Evolutionary conservation across 2,113 vertebrate genomes (phyloP).

Genomic region (Spea multiplicata): DNA sequence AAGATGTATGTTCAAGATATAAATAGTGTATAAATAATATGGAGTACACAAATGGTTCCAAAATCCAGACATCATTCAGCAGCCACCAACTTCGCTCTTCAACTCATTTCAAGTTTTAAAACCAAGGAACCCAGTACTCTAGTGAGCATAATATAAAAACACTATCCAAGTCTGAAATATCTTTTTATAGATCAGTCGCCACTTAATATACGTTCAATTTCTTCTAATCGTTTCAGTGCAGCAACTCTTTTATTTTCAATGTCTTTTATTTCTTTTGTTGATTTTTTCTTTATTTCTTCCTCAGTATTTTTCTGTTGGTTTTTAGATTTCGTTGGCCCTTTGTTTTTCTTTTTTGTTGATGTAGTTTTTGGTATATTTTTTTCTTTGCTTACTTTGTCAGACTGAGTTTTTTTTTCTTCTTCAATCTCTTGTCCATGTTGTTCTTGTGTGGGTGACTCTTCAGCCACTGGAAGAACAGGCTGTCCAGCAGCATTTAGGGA

Average conservation of each 20-base stretch:
- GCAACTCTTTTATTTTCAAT: slow-evolving; percentile 95
- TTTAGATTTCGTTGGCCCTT: slow-evolving; percentile 65
- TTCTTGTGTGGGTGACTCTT: slow-evolving; percentile 50
- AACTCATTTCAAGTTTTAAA: slow-evolving; percentile 9
- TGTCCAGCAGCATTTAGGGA: slow-evolving; percentile 71
- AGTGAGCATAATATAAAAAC: slow-evolving; percentile 5
- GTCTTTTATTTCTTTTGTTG: slow-evolving; percentile 88
- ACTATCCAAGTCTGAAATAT: slow-evolving; percentile 15
- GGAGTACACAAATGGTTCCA: slow-evolving; percentile 6
- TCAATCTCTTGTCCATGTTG: slow-evolving; percentile 14
- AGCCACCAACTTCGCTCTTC: slow-evolving; percentile 13
- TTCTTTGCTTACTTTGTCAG: slow-evolving; percentile 59
- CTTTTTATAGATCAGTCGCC: slow-evolving; percentile 74
- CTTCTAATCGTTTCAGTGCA: slow-evolving; percentile 94
- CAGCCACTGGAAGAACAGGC: slow-evolving; percentile 56
- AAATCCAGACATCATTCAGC: slow-evolving; percentile 12
- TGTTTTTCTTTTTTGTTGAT: slow-evolving; percentile 53
- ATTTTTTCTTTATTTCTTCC: slow-evolving; percentile 78
- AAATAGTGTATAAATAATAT: slow-evolving; percentile 24
- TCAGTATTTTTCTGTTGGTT: slow-evolving; percentile 62
- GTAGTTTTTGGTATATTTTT: slow-evolving; percentile 73
- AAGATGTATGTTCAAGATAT: background rate
- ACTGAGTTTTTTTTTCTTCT: slow-evolving; percentile 55
- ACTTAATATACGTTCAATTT: slow-evolving; percentile 96
- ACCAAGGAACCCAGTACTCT: slow-evolving; percentile 5